Base-by-base conservation (phyloP, 2,888 invertebrate species). In the Ametastegia equiseti region DNA sequence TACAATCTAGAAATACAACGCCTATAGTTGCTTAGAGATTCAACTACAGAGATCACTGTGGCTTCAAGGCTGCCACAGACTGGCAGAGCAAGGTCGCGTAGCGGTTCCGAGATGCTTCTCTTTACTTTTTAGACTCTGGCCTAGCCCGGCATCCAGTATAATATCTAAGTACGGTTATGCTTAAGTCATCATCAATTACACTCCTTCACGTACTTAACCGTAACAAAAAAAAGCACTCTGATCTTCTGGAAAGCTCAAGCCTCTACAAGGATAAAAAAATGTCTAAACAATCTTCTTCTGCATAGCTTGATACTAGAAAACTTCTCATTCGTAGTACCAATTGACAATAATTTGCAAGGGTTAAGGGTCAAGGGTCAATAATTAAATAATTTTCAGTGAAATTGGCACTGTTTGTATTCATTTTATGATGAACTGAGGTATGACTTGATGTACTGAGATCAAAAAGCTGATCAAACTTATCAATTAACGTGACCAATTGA, bases 71-170 rank as follows among this genome's bases (percentile, higher is more conserved):
- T 75, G 75, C 75, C 50, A 75, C 75, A 50, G 75, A 75, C 54
- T 45, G 75, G 54, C 75, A 75, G n/a, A n/a, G 54, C 75, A 75
- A 75, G 75, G 75, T 75, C 75, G 75, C 50, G 33, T 75, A 75
- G 75, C 75, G 75, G 75, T 75, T 75, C 75, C 11, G 54, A 75
- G 50, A 45, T 75, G 50, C 75, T 50, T 54, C 54, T 75, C 50
- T 75, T 75, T 50, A 15, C 45, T 45, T 71, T 45, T 47, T 71
- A 15, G 30, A 19, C 15, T 39, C 39, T 39, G 11, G 9, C 13
- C 60, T 39, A 67, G 65, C 19, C 65, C 15, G 19, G 13, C 33
- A n/a, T 67, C n/a, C n/a, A n/a, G n/a, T 67, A 11, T 6, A 19
- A n/a, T 6, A 3, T 60, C 2, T 27, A 42, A 9, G 4, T 54